A percentile compares a stretch with the other conserved stretches of the same genome.
These are phyloP conservation scores for Lerista edwardsae DNA, from an alignment of 2,797 vertebrate genomes.

Conservation along the genomic window DNA sequence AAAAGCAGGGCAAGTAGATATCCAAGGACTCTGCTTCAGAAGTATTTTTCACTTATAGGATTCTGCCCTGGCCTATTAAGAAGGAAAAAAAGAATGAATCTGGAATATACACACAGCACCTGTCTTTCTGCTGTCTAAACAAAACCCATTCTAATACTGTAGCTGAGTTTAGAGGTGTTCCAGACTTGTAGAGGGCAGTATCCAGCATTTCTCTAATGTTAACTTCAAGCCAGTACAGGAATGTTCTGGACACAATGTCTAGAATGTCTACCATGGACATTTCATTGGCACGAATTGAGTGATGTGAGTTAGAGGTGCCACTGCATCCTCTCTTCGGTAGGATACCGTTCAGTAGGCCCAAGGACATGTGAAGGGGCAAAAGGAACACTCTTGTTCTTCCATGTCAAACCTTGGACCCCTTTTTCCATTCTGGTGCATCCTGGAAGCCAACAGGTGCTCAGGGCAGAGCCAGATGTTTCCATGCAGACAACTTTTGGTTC, in stretches of 20 bases:
- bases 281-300: background rate
- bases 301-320: background rate
- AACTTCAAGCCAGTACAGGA: background rate
- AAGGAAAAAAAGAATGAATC: too few species aligned
- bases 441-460: too few species aligned
- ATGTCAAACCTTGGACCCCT: background rate
- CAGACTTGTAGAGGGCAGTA: too few species aligned
- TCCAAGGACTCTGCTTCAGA: background rate
- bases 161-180: background rate
- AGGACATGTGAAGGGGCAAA: background rate
- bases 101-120: too few species aligned
- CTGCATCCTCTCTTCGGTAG: background rate
- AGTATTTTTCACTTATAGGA: background rate
- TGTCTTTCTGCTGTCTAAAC: background rate
- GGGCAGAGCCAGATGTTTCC: background rate
- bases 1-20: background rate
- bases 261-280: background rate
- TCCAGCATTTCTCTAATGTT: too few species aligned
- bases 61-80: too few species aligned
- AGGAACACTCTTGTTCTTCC: background rate
- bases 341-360: background rate
- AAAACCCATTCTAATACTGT: background rate
- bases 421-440: background rate
- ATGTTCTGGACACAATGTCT: background rate
- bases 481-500: conserved; percentile 14